A percentile compares a stretch with the other conserved stretches of the same genome.
These are phyloP conservation scores for Parapsyche elsis DNA, from an alignment of 1,140 invertebrate genomes.

Conservation along the genomic window DNA sequence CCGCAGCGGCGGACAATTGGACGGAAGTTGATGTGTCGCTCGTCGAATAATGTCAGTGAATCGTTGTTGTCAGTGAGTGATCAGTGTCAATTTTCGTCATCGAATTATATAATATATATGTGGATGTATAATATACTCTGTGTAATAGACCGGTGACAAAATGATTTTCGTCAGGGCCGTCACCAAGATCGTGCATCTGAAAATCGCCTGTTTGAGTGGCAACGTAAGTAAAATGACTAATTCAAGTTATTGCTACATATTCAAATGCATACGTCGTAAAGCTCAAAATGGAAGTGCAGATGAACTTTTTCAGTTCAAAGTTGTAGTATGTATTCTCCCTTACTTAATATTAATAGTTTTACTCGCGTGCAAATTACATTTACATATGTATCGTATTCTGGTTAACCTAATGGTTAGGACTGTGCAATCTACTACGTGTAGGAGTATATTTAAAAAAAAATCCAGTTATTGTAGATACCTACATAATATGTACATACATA, in stretches of 20 bases:
- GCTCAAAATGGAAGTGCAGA: background rate
- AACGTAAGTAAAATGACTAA: conserved; percentile 24
- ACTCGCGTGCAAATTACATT: background rate
- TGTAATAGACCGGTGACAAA: conserved; percentile 3
- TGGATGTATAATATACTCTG: background rate
- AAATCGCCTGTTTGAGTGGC: conserved; percentile 50
- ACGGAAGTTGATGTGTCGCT: background rate
- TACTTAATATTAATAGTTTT: background rate
- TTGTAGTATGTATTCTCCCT: background rate
- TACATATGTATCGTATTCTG: too few species aligned
- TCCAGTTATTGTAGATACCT: too few species aligned
- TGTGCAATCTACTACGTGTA: too few species aligned
- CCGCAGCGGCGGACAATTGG: background rate
- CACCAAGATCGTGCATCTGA: conserved; percentile 53
- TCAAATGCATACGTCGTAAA: background rate
- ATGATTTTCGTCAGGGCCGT: conserved; percentile 55
- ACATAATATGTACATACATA: background rate
- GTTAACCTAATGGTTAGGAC: too few species aligned
- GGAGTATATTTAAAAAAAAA: too few species aligned
- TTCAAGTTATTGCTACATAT: too few species aligned
- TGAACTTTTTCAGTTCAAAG: background rate
- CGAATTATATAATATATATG: too few species aligned
- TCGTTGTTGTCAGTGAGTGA: too few species aligned
- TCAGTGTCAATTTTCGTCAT: too few species aligned
- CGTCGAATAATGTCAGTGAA: background rate